phyloP scores from a whole-genome alignment of 2,113 vertebrate genomes.

The Stegostoma tigrinum region DNA sequence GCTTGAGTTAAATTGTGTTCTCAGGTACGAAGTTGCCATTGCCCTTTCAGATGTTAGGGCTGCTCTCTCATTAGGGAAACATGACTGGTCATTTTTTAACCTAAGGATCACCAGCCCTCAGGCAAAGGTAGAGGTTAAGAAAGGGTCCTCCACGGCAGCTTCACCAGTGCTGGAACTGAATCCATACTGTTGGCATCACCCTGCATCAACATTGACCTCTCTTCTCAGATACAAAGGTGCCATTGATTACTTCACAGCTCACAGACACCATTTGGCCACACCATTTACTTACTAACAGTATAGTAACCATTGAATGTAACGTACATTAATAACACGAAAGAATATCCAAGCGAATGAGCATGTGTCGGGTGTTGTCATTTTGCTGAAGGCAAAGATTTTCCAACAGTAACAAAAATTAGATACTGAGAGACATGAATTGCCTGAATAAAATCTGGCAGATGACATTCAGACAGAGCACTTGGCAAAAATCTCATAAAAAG shows the following conservation, averaged over 20 bases:
- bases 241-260: neutral
- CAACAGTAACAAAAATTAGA: neutral
- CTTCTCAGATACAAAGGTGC: neutral
- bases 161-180: no score
- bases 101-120: no score
- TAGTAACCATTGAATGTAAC: neutral
- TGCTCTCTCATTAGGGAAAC: no score
- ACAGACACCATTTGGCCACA: neutral
- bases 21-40: neutral
- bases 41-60: neutral
- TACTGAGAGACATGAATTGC: neutral
- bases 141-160: no score
- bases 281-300: neutral
- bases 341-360: neutral
- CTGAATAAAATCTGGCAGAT: neutral
- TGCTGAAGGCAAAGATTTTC: neutral
- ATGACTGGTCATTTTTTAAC: no score
- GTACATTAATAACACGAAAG: neutral
- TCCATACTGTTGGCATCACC: no score
- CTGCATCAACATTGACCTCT: no score
- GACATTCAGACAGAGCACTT: neutral
- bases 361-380: neutral
- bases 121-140: no score
- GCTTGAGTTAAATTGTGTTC: neutral
- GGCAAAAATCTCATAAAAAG: neutral